These are phyloP conservation scores for Platichthys stellatus DNA, from an alignment of 2,113 vertebrate species.

Conservation along the genomic window DNA sequence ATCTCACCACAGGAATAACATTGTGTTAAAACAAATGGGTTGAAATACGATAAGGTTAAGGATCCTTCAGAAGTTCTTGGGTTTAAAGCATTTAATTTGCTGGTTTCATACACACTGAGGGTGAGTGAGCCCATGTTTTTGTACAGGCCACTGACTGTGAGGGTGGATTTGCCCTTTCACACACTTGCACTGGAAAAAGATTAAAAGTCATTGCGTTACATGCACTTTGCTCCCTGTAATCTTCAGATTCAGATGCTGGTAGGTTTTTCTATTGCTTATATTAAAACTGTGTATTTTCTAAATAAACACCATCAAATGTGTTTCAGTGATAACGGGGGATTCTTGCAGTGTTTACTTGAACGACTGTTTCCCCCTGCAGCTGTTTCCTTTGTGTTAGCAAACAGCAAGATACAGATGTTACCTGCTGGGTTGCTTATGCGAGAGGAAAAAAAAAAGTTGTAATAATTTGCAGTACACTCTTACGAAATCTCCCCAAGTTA, in stretches of 20 bases:
- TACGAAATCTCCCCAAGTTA: not conserved
- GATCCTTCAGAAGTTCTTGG: too few relatives aligned
- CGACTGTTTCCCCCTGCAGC: not conserved
- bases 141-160: not conserved
- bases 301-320: not conserved
- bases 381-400: not conserved
- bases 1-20: too few relatives aligned
- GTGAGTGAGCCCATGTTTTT: too few relatives aligned
- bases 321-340: too few relatives aligned
- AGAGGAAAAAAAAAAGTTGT: not conserved
- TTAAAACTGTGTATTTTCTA: too few relatives aligned
- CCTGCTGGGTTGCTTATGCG: not conserved
- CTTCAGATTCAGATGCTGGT: not conserved
- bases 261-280: not conserved
- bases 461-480: not conserved
- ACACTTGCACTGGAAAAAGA: constrained; percentile 5
- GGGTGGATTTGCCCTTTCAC: constrained; percentile 58
- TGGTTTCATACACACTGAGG: not conserved
- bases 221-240: constrained; percentile 61
- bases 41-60: too few relatives aligned
- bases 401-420: not conserved
- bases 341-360: not conserved
- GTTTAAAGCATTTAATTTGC: too few relatives aligned
- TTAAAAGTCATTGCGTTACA: not conserved
- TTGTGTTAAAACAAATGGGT: too few relatives aligned